Conservation (phyloP, 2,797 vertebrate genomes). For the Sarcoramphus papa region DNA sequence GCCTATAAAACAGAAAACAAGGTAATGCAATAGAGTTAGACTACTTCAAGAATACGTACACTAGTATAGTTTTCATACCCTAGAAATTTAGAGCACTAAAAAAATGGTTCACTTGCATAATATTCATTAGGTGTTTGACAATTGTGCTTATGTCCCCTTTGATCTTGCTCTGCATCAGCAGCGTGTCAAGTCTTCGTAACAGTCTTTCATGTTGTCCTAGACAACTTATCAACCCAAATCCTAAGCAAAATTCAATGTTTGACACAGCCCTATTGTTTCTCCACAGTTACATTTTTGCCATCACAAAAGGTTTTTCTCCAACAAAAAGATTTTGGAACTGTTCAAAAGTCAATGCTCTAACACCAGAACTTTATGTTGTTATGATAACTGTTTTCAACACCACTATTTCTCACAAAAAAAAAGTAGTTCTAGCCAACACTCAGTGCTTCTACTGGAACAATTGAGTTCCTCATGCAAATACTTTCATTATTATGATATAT, state of each 20-base stretch:
- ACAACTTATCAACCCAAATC: neutral
- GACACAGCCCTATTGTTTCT: neutral
- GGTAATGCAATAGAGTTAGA: neutral
- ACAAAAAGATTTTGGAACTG: neutral
- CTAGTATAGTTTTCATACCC: neutral
- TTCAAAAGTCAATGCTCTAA: neutral
- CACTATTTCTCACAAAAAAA: neutral
- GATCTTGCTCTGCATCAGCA: neutral
- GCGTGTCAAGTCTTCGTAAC: neutral
- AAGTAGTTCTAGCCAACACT: neutral
- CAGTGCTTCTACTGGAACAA: neutral
- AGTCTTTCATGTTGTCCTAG: neutral
- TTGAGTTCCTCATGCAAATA: neutral
- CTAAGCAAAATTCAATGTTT: neutral
- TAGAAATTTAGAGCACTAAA: neutral
- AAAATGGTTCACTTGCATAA: neutral
- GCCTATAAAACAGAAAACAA: neutral
- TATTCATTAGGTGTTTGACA: neutral
- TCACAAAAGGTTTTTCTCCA: neutral
- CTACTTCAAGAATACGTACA: neutral
- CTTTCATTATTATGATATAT: neutral
- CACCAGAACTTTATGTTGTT: neutral
- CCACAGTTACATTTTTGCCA: neutral
- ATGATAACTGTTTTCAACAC: neutral
- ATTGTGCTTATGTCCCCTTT: neutral